Base-by-base conservation (phyloP, 2,113 vertebrate genomes). In the Hypocryptadius cinnamomeus region DNA sequence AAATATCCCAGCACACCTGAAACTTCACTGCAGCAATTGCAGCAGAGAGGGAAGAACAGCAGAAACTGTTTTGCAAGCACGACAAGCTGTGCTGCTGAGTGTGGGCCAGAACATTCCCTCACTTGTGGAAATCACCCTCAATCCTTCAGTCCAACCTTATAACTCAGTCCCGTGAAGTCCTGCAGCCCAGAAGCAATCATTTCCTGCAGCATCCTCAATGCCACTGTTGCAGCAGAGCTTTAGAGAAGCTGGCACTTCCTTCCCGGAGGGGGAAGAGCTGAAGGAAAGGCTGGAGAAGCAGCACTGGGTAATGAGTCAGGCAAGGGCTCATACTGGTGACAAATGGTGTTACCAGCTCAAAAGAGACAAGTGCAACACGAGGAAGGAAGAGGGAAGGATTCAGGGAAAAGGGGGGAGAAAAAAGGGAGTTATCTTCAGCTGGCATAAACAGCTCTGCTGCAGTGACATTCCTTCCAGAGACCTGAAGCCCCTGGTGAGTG, bases 251-350 rank as follows among this genome's bases (percentile, higher is more conserved):
- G 95, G 91, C 95, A 90, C 57, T 88, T 90, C 22, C 53, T 91
- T 20, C 91, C 91, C 95, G 57, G 68, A 35, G 91, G 95, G 93
- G 31, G 44, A 79, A 85, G 54, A 0, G 2, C 95, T 73, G 7
- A 14, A 65, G 78, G 89, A 50, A 83, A 64, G 85, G 47, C 85
- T 22, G 33, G 87, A 90, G 76, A 68, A 85, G 86, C 76, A 56
- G 85, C 87, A n/a, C 27, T 9, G 80, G 78, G 90, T 33, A 37
- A 92, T 5, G 80, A 87, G 90, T 56, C 64, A 89, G 90, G 64
- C 50, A 79, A 94, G 87, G 63, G 92, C 81, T 96, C 80, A 60
- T 2, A 15, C 73, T 87, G 93, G 86, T 95, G 96, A 93, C 94
- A 95, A 96, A 87, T 42, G 87, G 87, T 30, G 87, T 88, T 74